Evolutionary conservation across 2,113 vertebrate species (phyloP).

Genomic region (Pipra filicauda): DNA sequence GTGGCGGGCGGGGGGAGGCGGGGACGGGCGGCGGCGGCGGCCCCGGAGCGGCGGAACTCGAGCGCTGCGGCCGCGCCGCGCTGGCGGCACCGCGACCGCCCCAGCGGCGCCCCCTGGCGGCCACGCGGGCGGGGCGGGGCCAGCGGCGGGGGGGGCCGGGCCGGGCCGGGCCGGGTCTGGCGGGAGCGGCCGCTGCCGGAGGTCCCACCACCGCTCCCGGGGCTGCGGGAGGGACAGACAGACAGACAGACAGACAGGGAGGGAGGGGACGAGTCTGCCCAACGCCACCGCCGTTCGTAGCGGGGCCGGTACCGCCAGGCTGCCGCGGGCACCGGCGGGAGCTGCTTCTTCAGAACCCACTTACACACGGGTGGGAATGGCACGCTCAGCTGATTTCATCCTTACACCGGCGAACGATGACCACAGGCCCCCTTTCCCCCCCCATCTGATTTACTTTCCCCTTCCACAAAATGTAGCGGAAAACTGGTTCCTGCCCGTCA

Average conservation of each 20-base stretch:
- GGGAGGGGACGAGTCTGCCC: background rate
- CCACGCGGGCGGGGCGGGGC: too few relatives aligned
- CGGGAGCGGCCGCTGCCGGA: background rate
- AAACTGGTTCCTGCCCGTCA: fast-evolving
- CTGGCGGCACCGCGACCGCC: too few relatives aligned
- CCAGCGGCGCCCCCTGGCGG: too few relatives aligned
- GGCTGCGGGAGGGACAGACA: background rate
- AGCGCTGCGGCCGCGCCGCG: too few relatives aligned
- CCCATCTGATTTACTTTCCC: fast-evolving
- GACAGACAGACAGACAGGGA: background rate
- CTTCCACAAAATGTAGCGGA: too few relatives aligned
- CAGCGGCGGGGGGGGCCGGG: background rate
- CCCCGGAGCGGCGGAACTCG: too few relatives aligned
- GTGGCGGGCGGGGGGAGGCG: too few relatives aligned
- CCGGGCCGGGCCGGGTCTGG: background rate
- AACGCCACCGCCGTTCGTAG: too few relatives aligned
- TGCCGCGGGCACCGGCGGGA: too few relatives aligned
- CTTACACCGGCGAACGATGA: fast-evolving
- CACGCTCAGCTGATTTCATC: fast-evolving
- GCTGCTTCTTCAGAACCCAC: fast-evolving
- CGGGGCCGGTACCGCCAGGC: too few relatives aligned
- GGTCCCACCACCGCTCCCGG: too few relatives aligned
- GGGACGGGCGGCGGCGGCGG: too few relatives aligned
- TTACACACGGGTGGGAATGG: fast-evolving
- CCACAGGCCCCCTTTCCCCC: fast-evolving